phyloP scores from a whole-genome alignment of 2,888 invertebrate genomes.

The Drosophila subsilvestris region DNA sequence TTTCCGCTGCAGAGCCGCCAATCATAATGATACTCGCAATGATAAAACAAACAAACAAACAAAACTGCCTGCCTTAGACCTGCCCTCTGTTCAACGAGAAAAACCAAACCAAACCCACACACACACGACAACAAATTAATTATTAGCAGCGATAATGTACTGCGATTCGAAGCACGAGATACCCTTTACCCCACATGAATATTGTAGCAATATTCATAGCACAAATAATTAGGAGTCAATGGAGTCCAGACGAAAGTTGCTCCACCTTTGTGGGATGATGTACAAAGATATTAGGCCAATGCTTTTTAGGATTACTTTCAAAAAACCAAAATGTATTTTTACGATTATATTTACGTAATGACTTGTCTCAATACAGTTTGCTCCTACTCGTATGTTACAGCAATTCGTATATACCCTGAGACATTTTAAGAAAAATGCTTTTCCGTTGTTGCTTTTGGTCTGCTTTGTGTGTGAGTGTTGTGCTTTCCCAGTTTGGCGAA shows the following conservation, averaged over 20 bases:
- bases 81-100: constrained; percentile 30
- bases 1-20: constrained; percentile 24
- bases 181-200: neutral
- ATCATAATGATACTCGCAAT: constrained; percentile 26
- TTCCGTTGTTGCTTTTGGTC: constrained; percentile 9
- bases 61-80: constrained; percentile 37
- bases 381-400: neutral
- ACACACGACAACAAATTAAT: constrained; percentile 59
- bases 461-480: neutral
- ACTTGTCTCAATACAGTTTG: neutral
- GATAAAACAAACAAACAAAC: constrained; percentile 41
- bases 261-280: too few relatives aligned
- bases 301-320: too few relatives aligned
- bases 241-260: too few relatives aligned
- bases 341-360: too few relatives aligned
- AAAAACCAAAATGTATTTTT: too few relatives aligned
- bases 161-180: constrained; percentile 1
- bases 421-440: constrained; percentile 11
- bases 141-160: constrained; percentile 37
- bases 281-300: too few relatives aligned
- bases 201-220: too few relatives aligned
- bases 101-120: neutral
- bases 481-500: constrained; percentile 30
- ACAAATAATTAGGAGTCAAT: too few relatives aligned
- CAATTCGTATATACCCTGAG: neutral